Percentiles rank a stretch among this genome's conserved stretches.
These are phyloP conservation scores for Bubo blakistoni DNA, from an alignment of 2,113 vertebrate genomes.

Conservation along the genomic window DNA sequence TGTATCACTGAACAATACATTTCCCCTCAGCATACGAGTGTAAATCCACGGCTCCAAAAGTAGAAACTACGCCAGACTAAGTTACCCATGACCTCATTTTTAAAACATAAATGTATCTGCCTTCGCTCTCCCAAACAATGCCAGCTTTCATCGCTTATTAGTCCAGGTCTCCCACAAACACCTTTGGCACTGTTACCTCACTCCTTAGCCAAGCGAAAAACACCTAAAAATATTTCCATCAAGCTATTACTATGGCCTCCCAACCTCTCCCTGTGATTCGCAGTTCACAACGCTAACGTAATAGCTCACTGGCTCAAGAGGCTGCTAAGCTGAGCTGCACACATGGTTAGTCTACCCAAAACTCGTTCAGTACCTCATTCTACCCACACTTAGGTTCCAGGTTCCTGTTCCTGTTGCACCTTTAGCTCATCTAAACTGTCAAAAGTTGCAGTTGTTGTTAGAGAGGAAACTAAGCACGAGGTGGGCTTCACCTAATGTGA, in stretches of 20 bases:
- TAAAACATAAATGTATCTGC: constrained; percentile 33
- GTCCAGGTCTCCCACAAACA: constrained; percentile 42
- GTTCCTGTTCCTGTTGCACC: background rate
- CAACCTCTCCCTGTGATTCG: background rate
- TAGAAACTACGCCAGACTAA: background rate
- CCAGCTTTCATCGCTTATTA: constrained; percentile 43
- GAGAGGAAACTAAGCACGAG: background rate
- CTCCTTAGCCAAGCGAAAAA: constrained; percentile 23
- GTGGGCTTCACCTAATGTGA: rapidly evolving
- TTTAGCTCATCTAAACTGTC: background rate
- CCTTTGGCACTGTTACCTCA: constrained; percentile 21
- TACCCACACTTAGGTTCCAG: rapidly evolving
- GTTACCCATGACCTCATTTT: constrained; percentile 52
- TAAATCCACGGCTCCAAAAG: background rate
- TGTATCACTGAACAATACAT: background rate
- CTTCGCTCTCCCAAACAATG: background rate
- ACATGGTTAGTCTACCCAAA: background rate
- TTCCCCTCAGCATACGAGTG: background rate
- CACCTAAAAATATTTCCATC: background rate
- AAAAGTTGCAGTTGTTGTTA: rapidly evolving
- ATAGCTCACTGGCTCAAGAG: background rate
- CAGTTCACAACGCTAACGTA: rapidly evolving
- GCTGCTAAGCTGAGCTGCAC: background rate
- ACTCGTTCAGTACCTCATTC: rapidly evolving
- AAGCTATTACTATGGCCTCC: background rate